Evolutionary conservation across 1,140 invertebrate genomes (phyloP).

Genomic region (Sarcophaga peregrina): DNA sequence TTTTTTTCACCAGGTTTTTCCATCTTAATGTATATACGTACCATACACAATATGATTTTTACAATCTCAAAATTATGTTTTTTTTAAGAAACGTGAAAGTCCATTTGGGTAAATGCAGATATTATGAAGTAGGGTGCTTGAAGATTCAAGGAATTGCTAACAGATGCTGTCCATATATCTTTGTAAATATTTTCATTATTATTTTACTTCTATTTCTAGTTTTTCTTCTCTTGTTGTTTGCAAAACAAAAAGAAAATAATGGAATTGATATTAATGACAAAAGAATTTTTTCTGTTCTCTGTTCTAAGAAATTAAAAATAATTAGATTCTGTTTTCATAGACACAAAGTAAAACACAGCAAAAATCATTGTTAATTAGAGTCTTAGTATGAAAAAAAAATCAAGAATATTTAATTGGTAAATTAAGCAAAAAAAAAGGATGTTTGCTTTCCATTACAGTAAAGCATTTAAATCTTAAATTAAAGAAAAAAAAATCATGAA

Average conservation of each 20-base stretch:
- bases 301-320: conserved; percentile 13
- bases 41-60: too few relatives aligned
- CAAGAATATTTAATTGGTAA: background rate
- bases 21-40: too few relatives aligned
- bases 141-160: background rate
- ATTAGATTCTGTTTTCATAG: conserved; percentile 11
- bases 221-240: background rate
- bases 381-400: background rate
- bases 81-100: too few relatives aligned
- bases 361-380: conserved; percentile 11
- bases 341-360: background rate
- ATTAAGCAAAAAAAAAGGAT: too few relatives aligned
- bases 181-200: background rate
- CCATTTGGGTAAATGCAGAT: too few relatives aligned
- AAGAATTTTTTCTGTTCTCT: background rate
- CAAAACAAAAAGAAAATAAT: background rate
- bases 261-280: conserved; percentile 12
- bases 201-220: background rate
- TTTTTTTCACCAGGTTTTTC: too few relatives aligned
- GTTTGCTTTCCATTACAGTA: background rate
- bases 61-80: too few relatives aligned
- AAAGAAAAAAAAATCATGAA: background rate
- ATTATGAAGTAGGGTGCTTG: too few relatives aligned
- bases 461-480: background rate
- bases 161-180: background rate